A percentile compares a stretch with the other conserved stretches of the same genome.
These are phyloP conservation scores for Drosophila anomalata DNA, from an alignment of 2,888 invertebrate genomes.

Conservation along the genomic window DNA sequence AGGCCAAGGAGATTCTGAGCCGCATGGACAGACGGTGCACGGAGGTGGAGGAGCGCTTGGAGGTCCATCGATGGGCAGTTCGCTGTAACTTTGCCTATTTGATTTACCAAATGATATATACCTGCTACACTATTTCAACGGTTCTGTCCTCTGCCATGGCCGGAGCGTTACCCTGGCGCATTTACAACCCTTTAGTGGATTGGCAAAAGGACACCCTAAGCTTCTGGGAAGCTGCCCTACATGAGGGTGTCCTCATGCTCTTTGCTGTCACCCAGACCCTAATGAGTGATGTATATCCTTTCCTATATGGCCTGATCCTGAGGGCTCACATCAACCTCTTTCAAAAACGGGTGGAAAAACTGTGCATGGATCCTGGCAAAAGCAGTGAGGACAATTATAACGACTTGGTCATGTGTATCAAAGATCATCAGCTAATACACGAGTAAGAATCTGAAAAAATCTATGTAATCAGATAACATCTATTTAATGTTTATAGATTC, in stretches of 20 bases:
- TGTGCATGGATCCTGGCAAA: constrained; percentile 14
- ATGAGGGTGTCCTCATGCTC: constrained; percentile 32
- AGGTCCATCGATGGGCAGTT: constrained; percentile 35
- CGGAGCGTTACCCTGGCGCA: constrained; percentile 38
- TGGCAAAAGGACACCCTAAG: constrained; percentile 19
- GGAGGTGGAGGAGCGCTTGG: constrained; percentile 19
- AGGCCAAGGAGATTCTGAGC: constrained; percentile 16
- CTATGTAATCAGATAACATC: background rate
- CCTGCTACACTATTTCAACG: constrained; percentile 16
- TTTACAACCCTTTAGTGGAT: constrained; percentile 52
- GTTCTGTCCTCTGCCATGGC: constrained; percentile 11
- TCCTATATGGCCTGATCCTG: constrained; percentile 20
- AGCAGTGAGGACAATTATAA: background rate
- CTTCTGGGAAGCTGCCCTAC: constrained; percentile 26
- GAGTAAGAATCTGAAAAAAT: constrained; percentile 3
- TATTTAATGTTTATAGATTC: constrained; percentile 5
- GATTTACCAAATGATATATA: constrained; percentile 24
- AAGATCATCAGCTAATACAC: constrained; percentile 31
- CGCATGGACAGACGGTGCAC: constrained; percentile 35
- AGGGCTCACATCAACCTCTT: constrained; percentile 20
- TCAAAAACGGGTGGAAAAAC: constrained; percentile 3
- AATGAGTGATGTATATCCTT: constrained; percentile 38
- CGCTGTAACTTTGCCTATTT: constrained; percentile 45
- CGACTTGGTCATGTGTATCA: constrained; percentile 27
- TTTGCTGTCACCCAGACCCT: constrained; percentile 14